A percentile compares a stretch with the other conserved stretches of the same genome.
Conservation (phyloP, 2,113 vertebrate genomes). For the Vidua chalybeata region DNA sequence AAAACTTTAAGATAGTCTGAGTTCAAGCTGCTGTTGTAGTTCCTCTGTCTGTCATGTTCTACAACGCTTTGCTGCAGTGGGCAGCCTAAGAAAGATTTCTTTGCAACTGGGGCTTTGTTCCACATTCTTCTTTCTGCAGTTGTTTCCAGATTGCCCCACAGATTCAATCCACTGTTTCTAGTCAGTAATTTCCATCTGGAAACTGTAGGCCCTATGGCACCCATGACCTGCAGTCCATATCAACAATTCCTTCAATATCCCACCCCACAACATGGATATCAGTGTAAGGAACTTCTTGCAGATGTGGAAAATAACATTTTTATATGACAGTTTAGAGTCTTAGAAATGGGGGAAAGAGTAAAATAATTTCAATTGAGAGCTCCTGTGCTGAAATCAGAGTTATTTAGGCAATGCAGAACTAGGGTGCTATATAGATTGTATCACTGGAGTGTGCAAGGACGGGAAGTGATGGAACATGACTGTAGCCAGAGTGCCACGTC, state of each 20-base stretch:
- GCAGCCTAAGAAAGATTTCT: neutral
- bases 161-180: neutral
- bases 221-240: neutral
- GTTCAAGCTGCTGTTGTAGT: neutral
- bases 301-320: neutral
- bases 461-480: neutral
- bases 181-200: neutral
- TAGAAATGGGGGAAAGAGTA: neutral
- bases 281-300: neutral
- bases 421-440: neutral
- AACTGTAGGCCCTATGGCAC: neutral
- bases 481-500: neutral
- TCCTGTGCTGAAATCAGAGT: neutral
- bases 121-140: neutral
- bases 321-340: neutral
- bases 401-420: neutral
- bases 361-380: neutral
- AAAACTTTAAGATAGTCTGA: neutral
- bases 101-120: neutral
- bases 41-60: neutral
- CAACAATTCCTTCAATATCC: neutral
- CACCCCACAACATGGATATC: accelerated
- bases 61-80: neutral
- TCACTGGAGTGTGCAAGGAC: neutral
- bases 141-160: neutral